Percentiles rank a stretch among this genome's conserved stretches.
These are phyloP conservation scores for Venustoraphidia nigricollis DNA, from an alignment of 2,888 invertebrate species.

Conservation along the genomic window DNA sequence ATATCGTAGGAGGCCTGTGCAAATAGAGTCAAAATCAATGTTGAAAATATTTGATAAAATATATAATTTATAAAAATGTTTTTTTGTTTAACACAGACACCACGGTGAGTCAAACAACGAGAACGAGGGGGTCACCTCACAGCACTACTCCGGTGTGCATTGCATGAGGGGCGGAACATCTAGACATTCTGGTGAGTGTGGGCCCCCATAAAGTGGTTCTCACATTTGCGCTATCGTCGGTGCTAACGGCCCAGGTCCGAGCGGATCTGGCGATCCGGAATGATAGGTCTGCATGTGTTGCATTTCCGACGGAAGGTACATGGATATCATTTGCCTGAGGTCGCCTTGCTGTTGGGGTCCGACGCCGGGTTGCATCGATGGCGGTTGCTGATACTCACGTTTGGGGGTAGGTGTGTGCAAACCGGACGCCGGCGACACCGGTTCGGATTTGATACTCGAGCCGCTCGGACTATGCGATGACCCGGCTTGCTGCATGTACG, in stretches of 20 bases:
- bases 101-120: too few relatives aligned
- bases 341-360: slow-evolving; percentile 38
- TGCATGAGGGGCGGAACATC: slow-evolving; percentile 23
- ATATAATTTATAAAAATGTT: neutral
- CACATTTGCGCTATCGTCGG: slow-evolving; percentile 51
- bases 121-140: neutral
- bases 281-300: slow-evolving; percentile 45
- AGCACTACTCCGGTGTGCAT: neutral
- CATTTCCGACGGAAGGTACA: slow-evolving; percentile 52
- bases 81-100: neutral
- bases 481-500: slow-evolving; percentile 57
- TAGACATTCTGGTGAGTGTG: slow-evolving; percentile 19
- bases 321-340: slow-evolving; percentile 56
- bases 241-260: slow-evolving; percentile 42
- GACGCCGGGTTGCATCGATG: slow-evolving; percentile 38
- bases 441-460: slow-evolving; percentile 78
- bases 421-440: slow-evolving; percentile 64
- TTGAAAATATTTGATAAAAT: neutral
- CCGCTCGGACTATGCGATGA: slow-evolving; percentile 75
- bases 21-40: too few relatives aligned
- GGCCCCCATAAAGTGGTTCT: slow-evolving; percentile 30
- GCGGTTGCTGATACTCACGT: slow-evolving; percentile 49
- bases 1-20: too few relatives aligned
- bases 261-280: slow-evolving; percentile 44
- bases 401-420: slow-evolving; percentile 34